Evolutionary conservation across 2,888 invertebrate species (phyloP).

Genomic region (Synanthedon myopaeformis): DNA sequence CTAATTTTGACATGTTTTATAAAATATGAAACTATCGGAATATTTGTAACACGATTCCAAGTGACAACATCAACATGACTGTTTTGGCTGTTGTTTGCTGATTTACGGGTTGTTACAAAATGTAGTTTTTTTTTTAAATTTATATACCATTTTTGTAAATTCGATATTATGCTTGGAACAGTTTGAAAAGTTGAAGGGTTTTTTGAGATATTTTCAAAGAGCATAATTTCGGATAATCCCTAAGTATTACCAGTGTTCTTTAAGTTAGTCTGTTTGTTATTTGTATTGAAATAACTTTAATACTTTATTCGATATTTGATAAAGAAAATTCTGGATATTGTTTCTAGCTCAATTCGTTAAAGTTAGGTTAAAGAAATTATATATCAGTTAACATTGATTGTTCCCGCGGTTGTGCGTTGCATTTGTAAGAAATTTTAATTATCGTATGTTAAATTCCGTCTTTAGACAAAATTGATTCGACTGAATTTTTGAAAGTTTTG

Average conservation of each 20-base stretch:
- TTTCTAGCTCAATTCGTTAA: slow-evolving; percentile 55
- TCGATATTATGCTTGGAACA: slow-evolving; percentile 34
- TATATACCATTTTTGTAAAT: slow-evolving; percentile 21
- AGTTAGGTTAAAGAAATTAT: slow-evolving; percentile 48
- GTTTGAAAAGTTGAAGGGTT: slow-evolving; percentile 6
- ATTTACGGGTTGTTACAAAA: slow-evolving; percentile 29
- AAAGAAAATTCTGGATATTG: slow-evolving; percentile 5
- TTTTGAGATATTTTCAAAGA: slow-evolving; percentile 30
- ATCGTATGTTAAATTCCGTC: slow-evolving; percentile 51
- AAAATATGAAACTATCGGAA: neutral
- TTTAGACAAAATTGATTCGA: slow-evolving; percentile 34
- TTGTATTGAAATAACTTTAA: too few relatives aligned
- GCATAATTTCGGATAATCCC: slow-evolving; percentile 36
- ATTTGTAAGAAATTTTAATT: slow-evolving; percentile 34
- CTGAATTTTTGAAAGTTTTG: slow-evolving; percentile 27
- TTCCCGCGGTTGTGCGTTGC: slow-evolving; percentile 53
- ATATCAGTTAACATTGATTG: slow-evolving; percentile 31
- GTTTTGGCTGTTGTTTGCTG: slow-evolving; percentile 2
- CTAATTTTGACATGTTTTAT: neutral
- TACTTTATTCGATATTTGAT: neutral
- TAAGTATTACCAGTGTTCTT: slow-evolving; percentile 6
- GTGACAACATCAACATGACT: neutral
- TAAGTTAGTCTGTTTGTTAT: slow-evolving; percentile 1
- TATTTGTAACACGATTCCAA: neutral
- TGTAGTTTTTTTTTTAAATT: slow-evolving; percentile 17